Conservation (phyloP, 1,140 invertebrate genomes). For the Diorhabda sublineata region DNA sequence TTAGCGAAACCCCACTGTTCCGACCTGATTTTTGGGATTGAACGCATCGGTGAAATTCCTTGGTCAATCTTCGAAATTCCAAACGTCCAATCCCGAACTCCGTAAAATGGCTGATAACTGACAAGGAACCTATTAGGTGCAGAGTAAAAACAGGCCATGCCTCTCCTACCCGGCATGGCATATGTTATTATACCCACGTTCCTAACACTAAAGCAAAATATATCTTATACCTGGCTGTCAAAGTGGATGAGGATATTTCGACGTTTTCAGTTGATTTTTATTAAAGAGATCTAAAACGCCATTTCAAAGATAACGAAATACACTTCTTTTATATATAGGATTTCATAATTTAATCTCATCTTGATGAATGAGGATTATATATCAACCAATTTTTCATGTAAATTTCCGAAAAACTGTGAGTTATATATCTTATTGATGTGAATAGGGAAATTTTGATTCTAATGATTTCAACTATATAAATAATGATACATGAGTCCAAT, state of each 20-base stretch:
- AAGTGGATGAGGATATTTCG: slow-evolving; percentile 2
- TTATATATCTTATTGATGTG: no score
- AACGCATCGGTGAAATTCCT: slow-evolving; percentile 28
- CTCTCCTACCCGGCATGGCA: slow-evolving; percentile 4
- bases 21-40: slow-evolving; percentile 28
- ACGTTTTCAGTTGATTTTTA: neutral
- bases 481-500: no score
- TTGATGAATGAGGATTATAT: no score
- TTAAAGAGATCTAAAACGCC: no score
- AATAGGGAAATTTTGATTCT: no score
- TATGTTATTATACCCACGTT: slow-evolving; percentile 6
- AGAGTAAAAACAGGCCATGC: slow-evolving; percentile 12
- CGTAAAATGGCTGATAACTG: slow-evolving; percentile 30
- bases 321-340: no score
- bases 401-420: no score
- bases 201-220: neutral
- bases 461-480: no score
- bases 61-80: slow-evolving; percentile 25
- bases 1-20: slow-evolving; percentile 17
- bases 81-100: slow-evolving; percentile 21
- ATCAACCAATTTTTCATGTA: no score
- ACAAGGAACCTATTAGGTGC: slow-evolving; percentile 10
- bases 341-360: no score
- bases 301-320: no score
- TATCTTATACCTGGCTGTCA: neutral